These are phyloP conservation scores for Eutrigla gurnardus DNA, from an alignment of 2,797 vertebrate species.

Conservation along the genomic window DNA sequence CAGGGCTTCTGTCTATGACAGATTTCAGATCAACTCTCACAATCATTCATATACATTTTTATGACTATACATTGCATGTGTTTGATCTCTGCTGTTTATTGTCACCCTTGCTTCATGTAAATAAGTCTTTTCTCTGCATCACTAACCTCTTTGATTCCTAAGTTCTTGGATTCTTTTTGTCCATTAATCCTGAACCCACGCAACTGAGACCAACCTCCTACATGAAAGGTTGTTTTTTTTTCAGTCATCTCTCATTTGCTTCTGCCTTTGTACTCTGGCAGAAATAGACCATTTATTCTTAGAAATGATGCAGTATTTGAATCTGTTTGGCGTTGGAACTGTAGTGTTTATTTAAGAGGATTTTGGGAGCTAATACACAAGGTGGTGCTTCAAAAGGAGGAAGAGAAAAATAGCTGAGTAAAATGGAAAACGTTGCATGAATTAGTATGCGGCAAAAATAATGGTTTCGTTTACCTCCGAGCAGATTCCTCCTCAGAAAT, in stretches of 20 bases:
- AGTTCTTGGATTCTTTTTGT: constrained; percentile 14
- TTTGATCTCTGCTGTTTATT: background rate
- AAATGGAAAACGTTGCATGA: background rate
- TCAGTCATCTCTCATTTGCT: constrained; percentile 30
- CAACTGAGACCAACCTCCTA: constrained; percentile 34
- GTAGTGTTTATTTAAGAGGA: constrained; percentile 29
- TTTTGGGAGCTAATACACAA: constrained; percentile 25
- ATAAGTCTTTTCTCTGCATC: constrained; percentile 4
- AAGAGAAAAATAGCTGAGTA: background rate
- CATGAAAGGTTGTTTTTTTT: constrained; percentile 16
- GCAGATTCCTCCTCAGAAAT: background rate
- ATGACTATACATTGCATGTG: background rate
- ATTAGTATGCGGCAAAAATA: constrained; percentile 21
- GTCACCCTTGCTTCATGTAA: background rate
- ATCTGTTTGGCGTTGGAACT: constrained; percentile 14
- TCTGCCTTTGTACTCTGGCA: constrained; percentile 41
- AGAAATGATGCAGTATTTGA: constrained; percentile 27
- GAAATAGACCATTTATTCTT: constrained; percentile 46
- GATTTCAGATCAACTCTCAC: no score
- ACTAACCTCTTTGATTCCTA: constrained; percentile 19
- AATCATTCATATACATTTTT: background rate
- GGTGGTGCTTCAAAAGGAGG: constrained; percentile 2
- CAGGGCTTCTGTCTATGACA: background rate
- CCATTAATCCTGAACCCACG: constrained; percentile 26
- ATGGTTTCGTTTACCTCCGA: constrained; percentile 21